These are phyloP conservation scores for Dicrostonyx torquatus DNA, from an alignment of 2,797 vertebrate species.

Conservation along the genomic window DNA sequence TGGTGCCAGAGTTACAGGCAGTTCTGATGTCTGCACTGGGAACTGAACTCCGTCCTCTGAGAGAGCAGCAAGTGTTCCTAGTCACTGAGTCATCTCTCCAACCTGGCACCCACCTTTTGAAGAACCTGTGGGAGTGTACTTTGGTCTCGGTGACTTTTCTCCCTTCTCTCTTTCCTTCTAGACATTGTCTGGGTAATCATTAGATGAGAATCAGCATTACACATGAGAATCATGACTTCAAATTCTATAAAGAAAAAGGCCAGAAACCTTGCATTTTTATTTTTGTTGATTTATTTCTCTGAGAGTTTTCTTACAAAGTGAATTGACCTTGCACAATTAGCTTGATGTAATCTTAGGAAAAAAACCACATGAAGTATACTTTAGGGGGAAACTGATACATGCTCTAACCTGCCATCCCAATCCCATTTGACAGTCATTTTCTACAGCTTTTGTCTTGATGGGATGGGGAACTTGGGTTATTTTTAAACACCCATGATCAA, in stretches of 20 bases:
- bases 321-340: conserved; percentile 58
- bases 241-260: conserved; percentile 20
- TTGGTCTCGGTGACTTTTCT: background rate
- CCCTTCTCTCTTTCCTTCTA: background rate
- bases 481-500: conserved; percentile 38
- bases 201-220: background rate
- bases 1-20: background rate
- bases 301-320: conserved; percentile 70
- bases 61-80: background rate
- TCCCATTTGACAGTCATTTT: conserved; percentile 55
- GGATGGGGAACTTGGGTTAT: background rate
- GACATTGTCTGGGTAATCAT: background rate
- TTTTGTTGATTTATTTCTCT: conserved; percentile 66
- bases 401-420: conserved; percentile 43
- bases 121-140: background rate
- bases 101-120: background rate
- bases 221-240: background rate
- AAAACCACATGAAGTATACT: conserved; percentile 56
- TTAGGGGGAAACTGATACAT: conserved; percentile 50
- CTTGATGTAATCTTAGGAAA: conserved; percentile 64
- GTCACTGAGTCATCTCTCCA: background rate
- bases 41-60: background rate
- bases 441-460: conserved; percentile 48
- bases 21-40: background rate
- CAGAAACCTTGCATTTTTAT: conserved; percentile 11